A percentile compares a stretch with the other conserved stretches of the same genome.
Conservation (phyloP, 1,140 invertebrate species). For the Bombus vancouverensis region DNA sequence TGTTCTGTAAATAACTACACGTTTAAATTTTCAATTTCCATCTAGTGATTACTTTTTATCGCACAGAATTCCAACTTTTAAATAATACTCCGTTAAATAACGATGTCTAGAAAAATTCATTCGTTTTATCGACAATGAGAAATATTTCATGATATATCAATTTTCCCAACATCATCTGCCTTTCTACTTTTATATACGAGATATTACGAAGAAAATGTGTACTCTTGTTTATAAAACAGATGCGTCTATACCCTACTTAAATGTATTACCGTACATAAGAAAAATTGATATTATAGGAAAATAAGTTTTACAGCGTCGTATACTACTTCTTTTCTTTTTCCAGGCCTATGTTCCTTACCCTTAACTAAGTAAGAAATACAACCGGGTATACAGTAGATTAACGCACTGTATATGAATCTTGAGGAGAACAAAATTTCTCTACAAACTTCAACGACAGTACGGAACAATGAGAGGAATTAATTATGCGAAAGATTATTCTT, state of each 20-base stretch:
- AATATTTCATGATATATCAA: neutral
- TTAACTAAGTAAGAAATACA: neutral
- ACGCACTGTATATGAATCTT: neutral
- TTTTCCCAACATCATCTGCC: no score
- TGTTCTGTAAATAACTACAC: no score
- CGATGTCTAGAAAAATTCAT: neutral
- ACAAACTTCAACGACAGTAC: neutral
- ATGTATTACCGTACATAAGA: no score
- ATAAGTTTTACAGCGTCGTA: no score
- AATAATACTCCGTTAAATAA: no score
- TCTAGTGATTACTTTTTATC: neutral
- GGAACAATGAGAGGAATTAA: neutral
- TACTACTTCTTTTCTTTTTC: no score
- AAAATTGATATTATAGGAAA: no score
- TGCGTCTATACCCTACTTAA: fast-evolving
- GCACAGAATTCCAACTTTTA: fast-evolving
- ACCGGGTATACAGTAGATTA: neutral
- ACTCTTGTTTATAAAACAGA: neutral
- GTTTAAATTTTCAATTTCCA: neutral
- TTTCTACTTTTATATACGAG: no score
- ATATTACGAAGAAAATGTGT: neutral
- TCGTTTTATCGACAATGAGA: neutral
- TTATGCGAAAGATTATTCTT: neutral
- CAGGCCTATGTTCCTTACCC: fast-evolving
- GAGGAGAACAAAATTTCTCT: neutral